phyloP scores from a whole-genome alignment of 2,113 vertebrate genomes.

The Rhynchopsitta pachyrhyncha region DNA sequence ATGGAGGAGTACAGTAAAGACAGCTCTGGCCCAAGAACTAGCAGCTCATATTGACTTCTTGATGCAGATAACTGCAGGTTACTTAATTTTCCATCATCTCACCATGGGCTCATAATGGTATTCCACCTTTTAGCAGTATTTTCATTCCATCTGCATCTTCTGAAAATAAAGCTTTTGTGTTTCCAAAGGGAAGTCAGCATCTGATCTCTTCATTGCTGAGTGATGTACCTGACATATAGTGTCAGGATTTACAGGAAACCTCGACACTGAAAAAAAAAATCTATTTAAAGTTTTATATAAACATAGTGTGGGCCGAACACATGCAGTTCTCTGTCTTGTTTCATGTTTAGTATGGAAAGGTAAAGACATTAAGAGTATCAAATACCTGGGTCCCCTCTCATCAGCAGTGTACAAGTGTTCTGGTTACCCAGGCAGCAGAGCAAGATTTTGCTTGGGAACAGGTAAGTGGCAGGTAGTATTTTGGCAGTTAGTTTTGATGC shows the following conservation, averaged over 20 bases:
- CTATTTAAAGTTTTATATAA: neutral
- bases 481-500: neutral
- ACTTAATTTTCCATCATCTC: neutral
- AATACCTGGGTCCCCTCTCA: neutral
- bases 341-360: neutral
- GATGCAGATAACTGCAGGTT: neutral
- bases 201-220: neutral
- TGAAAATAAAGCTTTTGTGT: neutral
- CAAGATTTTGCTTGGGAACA: neutral
- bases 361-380: neutral
- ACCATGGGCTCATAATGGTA: neutral
- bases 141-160: neutral
- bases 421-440: constrained; percentile 10
- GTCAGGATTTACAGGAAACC: neutral
- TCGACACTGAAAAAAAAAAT: neutral
- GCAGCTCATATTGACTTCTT: neutral
- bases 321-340: neutral
- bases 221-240: neutral
- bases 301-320: neutral
- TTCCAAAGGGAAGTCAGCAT: neutral
- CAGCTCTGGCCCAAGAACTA: neutral
- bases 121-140: neutral
- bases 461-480: neutral
- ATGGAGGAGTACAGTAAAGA: neutral
- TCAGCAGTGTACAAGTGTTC: neutral